Conservation (phyloP, 2,888 invertebrate genomes). For the Sminthurinus aureus region DNA sequence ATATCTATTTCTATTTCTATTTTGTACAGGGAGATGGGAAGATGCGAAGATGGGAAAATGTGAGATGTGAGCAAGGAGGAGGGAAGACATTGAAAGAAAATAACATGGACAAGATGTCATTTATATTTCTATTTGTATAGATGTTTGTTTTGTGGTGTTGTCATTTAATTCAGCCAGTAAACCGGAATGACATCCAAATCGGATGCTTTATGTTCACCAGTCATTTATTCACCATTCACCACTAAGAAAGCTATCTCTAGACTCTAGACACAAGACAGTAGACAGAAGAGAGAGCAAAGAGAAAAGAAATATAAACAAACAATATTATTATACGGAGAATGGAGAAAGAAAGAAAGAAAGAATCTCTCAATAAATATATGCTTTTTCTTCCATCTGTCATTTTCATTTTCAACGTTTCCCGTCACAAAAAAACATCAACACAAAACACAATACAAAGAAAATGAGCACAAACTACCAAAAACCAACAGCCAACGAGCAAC, state of each 20-base stretch:
- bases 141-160: constrained; percentile 9
- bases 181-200: constrained; percentile 5
- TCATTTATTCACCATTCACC: neutral
- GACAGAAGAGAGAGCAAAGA: no score
- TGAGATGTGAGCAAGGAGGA: neutral
- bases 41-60: neutral
- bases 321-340: neutral
- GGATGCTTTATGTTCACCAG: neutral
- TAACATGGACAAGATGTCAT: neutral
- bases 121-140: neutral
- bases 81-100: neutral
- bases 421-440: neutral
- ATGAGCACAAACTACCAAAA: no score
- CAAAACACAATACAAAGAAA: no score
- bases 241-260: neutral
- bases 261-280: no score
- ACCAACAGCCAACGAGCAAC: no score
- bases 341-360: neutral
- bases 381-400: neutral
- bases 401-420: neutral
- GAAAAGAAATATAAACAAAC: neutral
- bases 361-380: neutral
- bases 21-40: neutral
- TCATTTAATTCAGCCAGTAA: neutral
- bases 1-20: no score